These are phyloP conservation scores for Heterodera carotae DNA, from an alignment of 1,140 invertebrate species.

Conservation along the genomic window DNA sequence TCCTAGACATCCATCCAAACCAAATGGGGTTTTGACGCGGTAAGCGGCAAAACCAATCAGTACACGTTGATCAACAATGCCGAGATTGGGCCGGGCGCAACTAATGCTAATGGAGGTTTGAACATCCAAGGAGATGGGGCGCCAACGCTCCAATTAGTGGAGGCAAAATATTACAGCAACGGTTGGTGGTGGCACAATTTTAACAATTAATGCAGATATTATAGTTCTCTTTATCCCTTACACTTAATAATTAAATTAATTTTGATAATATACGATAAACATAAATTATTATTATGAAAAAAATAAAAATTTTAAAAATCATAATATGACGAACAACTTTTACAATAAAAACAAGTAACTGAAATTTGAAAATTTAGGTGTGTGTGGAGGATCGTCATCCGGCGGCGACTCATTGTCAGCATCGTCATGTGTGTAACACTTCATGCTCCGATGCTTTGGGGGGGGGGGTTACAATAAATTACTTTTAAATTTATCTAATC, in stretches of 20 bases:
- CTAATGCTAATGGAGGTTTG: background rate
- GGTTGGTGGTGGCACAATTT: background rate
- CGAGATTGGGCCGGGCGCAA: background rate
- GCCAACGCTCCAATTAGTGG: background rate
- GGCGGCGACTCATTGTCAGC: no score
- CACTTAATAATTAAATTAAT: background rate
- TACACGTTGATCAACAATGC: background rate
- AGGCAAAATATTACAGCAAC: background rate
- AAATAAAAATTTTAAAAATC: background rate
- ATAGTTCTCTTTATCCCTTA: background rate
- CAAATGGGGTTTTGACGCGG: background rate
- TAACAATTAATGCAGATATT: no score
- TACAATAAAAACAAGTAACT: no score
- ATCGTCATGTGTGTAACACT: no score
- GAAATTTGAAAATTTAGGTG: no score
- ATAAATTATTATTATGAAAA: no score
- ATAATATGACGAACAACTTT: no score
- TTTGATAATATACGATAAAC: no score
- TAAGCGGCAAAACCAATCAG: background rate
- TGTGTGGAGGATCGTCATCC: no score
- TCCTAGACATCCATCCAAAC: background rate
- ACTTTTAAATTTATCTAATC: background rate
- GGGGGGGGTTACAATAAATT: background rate
- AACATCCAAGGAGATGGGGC: background rate
- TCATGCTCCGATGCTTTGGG: no score